Percentiles rank a stretch among this genome's conserved stretches.
phyloP scores from a whole-genome alignment of 1,140 invertebrate species.

The Penaeus indicus region DNA sequence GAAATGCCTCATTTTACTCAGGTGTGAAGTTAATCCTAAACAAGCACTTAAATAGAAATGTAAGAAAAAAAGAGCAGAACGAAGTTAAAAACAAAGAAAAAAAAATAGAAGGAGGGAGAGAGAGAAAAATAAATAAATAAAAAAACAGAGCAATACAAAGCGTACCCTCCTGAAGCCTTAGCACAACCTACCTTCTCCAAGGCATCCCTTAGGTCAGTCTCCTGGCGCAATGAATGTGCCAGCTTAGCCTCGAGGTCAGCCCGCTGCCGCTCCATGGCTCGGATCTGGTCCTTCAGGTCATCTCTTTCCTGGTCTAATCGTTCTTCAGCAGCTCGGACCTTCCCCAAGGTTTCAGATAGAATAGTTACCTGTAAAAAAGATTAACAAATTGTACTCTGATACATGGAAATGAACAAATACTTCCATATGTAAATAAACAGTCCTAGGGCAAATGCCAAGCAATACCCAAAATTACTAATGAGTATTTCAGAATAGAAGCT shows the following conservation, averaged over 20 bases:
- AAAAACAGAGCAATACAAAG: neutral
- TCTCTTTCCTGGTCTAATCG: constrained; percentile 62
- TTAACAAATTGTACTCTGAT: neutral
- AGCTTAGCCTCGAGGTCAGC: constrained; percentile 64
- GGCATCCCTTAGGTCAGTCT: constrained; percentile 63
- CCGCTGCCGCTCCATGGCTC: constrained; percentile 56
- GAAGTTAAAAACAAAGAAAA: too few relatives aligned
- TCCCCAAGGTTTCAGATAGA: constrained; percentile 62
- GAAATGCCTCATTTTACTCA: neutral
- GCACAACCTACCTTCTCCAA: constrained; percentile 59
- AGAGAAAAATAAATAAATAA: too few relatives aligned
- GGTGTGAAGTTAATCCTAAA: too few relatives aligned
- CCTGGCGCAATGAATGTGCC: constrained; percentile 58
- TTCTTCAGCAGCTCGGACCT: constrained; percentile 65
- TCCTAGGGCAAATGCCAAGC: too few relatives aligned
- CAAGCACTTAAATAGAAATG: too few relatives aligned
- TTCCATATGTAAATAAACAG: too few relatives aligned
- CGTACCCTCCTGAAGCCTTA: too few relatives aligned
- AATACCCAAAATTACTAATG: too few relatives aligned
- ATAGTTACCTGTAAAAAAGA: constrained; percentile 54
- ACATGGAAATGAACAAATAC: too few relatives aligned
- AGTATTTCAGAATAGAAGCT: too few relatives aligned
- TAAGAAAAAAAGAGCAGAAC: too few relatives aligned
- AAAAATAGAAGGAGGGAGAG: too few relatives aligned
- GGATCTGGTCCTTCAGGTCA: constrained; percentile 62